Conservation (phyloP, 2,797 vertebrate species). For the Pipistrellus kuhlii region DNA sequence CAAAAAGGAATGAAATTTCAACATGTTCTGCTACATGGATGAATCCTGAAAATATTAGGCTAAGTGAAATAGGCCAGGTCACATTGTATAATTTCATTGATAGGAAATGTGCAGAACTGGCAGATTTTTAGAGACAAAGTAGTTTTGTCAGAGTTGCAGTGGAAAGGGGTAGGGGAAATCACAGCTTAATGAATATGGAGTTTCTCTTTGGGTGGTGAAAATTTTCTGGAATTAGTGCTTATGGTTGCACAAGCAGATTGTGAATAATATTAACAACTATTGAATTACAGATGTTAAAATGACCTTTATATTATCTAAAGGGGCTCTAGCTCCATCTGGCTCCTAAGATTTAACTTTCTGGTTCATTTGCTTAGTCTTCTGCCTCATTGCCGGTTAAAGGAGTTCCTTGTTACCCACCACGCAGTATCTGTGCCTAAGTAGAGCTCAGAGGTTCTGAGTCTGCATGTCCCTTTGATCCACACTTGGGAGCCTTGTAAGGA, state of each 20-base stretch:
- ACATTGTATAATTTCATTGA: not conserved
- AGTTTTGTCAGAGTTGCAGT: not conserved
- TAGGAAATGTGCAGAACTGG: not conserved
- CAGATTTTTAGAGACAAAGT: not conserved
- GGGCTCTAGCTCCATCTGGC: not conserved
- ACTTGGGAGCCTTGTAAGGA: not conserved
- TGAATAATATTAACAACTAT: not conserved
- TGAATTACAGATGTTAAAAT: not conserved
- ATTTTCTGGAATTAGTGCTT: not conserved
- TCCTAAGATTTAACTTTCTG: not conserved
- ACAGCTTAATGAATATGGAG: not conserved
- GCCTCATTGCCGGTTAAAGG: not conserved
- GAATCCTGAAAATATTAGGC: not conserved
- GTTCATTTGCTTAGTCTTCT: not conserved
- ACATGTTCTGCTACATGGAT: not conserved
- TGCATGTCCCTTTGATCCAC: not conserved
- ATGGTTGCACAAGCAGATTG: not conserved
- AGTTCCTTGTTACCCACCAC: accelerated
- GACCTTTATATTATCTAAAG: not conserved
- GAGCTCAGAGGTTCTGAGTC: not conserved
- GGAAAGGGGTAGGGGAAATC: not conserved
- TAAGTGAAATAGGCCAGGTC: not conserved
- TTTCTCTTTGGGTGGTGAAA: not conserved
- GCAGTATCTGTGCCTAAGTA: too few relatives aligned
- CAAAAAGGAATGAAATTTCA: not conserved